A percentile compares a stretch with the other conserved stretches of the same genome.
These are phyloP conservation scores for Rhagonycha lutea DNA, from an alignment of 2,888 invertebrate species.

Conservation along the genomic window DNA sequence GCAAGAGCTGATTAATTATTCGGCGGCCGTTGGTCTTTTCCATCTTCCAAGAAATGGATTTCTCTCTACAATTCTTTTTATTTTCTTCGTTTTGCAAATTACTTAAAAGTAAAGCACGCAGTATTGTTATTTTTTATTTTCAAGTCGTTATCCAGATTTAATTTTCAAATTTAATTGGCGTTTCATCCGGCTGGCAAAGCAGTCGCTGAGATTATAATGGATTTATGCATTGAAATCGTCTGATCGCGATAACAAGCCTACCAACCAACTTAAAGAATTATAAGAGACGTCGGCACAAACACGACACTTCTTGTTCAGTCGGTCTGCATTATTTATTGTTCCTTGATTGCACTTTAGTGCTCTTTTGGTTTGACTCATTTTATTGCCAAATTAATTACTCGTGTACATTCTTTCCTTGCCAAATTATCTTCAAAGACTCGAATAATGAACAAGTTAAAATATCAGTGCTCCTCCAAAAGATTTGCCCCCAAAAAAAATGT, in stretches of 20 bases:
- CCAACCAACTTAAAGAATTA: not conserved
- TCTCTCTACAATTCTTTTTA: not conserved
- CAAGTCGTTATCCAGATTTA: constrained; percentile 7
- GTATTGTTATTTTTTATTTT: not conserved
- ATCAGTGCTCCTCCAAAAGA: too few relatives aligned
- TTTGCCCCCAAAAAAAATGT: too few relatives aligned
- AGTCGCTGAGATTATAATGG: constrained; percentile 21
- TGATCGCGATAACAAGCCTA: constrained; percentile 19
- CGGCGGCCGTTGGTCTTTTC: not conserved
- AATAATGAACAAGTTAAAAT: too few relatives aligned
- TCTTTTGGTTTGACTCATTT: not conserved
- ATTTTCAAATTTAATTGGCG: constrained; percentile 23
- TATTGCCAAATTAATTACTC: not conserved
- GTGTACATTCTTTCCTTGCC: not conserved
- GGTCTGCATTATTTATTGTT: constrained; percentile 12
- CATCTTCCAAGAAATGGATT: not conserved
- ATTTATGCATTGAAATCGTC: constrained; percentile 18
- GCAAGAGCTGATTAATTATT: not conserved
- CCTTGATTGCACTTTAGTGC: not conserved
- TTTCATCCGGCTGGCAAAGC: not conserved
- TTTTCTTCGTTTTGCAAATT: not conserved
- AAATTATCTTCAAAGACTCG: not conserved
- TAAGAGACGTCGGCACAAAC: constrained; percentile 8
- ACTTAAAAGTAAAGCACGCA: not conserved
- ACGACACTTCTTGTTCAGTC: constrained; percentile 17